A percentile compares a stretch with the other conserved stretches of the same genome.
These are phyloP conservation scores for Glossosoma conforme DNA, from an alignment of 1,140 invertebrate species.

Conservation along the genomic window DNA sequence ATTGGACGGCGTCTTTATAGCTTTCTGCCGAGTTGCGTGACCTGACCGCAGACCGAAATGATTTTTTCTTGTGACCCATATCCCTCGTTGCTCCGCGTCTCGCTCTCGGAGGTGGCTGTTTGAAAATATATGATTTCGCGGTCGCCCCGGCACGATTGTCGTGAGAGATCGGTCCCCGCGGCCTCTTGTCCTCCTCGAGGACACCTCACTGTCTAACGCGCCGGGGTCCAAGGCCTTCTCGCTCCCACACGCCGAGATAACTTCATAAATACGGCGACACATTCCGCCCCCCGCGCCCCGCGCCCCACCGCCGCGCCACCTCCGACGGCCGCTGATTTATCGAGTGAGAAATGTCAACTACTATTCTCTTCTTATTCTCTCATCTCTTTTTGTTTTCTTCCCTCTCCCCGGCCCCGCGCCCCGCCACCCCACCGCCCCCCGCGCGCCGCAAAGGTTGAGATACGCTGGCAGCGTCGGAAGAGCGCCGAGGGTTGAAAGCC, in stretches of 20 bases:
- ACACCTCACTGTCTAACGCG: constrained; percentile 8
- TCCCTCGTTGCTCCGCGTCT: too few relatives aligned
- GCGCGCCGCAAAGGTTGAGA: too few relatives aligned
- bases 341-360: constrained; percentile 42
- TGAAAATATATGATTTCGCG: constrained; percentile 19
- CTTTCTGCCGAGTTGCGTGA: too few relatives aligned
- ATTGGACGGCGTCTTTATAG: too few relatives aligned
- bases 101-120: too few relatives aligned
- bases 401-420: not conserved
- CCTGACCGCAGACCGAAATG: too few relatives aligned
- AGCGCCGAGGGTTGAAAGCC: constrained; percentile 4
- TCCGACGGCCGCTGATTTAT: constrained; percentile 42
- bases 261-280: constrained; percentile 31
- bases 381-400: not conserved
- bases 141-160: constrained; percentile 28
- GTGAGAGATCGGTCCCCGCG: constrained; percentile 27
- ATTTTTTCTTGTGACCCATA: too few relatives aligned
- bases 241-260: constrained; percentile 18
- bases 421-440: constrained; percentile 1
- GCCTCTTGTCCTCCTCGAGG: constrained; percentile 10
- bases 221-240: not conserved
- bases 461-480: not conserved
- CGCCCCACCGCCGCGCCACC: constrained; percentile 7
- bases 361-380: constrained; percentile 39
- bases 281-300: constrained; percentile 22